Evolutionary conservation across 2,888 invertebrate species (phyloP).

Genomic region (Synanthedon tipuliformis): DNA sequence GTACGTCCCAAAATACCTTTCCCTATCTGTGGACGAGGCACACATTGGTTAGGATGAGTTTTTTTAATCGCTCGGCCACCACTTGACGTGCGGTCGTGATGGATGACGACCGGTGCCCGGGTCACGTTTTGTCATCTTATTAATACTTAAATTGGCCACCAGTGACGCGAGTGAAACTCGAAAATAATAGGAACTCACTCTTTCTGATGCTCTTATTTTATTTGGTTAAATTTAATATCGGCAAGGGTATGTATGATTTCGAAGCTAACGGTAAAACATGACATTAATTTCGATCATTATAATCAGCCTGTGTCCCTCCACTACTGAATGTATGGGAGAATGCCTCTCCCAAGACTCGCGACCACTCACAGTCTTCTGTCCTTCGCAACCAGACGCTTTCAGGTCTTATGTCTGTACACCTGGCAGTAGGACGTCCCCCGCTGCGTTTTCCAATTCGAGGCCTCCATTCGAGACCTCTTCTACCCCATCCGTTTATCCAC

Average conservation of each 20-base stretch:
- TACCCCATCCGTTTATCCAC: too few species aligned
- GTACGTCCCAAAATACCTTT: slow-evolving; percentile 52
- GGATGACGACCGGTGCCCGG: slow-evolving; percentile 48
- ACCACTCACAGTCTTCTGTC: too few species aligned
- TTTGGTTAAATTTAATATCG: background rate
- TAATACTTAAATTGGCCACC: slow-evolving; percentile 67
- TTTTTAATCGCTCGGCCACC: slow-evolving; percentile 58
- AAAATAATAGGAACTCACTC: slow-evolving; percentile 4
- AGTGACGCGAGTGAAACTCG: slow-evolving; percentile 52
- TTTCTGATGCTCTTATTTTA: too few species aligned
- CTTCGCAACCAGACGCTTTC: too few species aligned
- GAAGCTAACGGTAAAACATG: background rate
- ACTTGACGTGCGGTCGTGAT: slow-evolving; percentile 62
- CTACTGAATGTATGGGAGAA: too few species aligned
- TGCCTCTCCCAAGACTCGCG: too few species aligned
- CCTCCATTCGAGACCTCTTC: too few species aligned
- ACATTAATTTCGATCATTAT: too few species aligned
- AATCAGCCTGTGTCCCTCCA: too few species aligned
- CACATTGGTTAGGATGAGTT: slow-evolving; percentile 54
- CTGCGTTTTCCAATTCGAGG: too few species aligned
- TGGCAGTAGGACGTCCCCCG: too few species aligned
- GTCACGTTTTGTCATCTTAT: slow-evolving; percentile 70
- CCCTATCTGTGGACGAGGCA: slow-evolving; percentile 24
- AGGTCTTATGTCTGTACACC: too few species aligned
- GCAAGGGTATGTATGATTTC: background rate